Evolutionary conservation across 2,797 vertebrate genomes (phyloP), one percentile per base, ranked within the genome.

Genomic region (Hipposideros larvatus): DNA sequence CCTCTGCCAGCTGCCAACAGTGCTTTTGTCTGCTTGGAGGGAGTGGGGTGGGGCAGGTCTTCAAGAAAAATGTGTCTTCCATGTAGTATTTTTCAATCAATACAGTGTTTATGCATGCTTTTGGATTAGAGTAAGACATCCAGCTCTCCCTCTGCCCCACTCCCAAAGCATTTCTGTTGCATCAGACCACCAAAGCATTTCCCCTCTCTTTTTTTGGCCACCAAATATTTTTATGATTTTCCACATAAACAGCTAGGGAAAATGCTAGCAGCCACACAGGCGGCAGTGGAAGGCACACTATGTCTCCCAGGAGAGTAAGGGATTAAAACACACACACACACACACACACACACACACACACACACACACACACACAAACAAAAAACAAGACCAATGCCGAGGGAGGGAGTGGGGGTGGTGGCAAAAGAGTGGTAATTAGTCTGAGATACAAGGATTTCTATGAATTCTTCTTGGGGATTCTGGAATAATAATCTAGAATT

Each of bases 211-310:
- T 98, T 98, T 95, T 95, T 97, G 97, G 98, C 97, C 98, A 98
- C 97, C 98, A 98, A 98, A 98, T 97, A 98, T 98, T 98, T 99
- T 98, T 97, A 98, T 98, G 97, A 98, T 98, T 98, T 98, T 98
- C 98, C 98, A 98, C 94, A 98, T 98, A 98, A 98, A 98, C 95
- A 97, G 96, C 95, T 96, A 97, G 97, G 98, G 98, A 97, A 98
- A 98, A 97, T 14, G 93, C 92, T 97, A 98, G 98, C 98, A 98
- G 98, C 96, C 97, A 98, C 97, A 98, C 96, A 83, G 98, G 98
- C 97, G 97, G 97, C 96, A 98, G 96, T 65, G 95, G 96, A 79
- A 95, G 97, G 97, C 95, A 97, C 96, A 95, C 97, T 93, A 71
- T 84, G 97, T 97, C 97, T 97, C 98, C 97, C 98, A 96, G 83